Evolutionary conservation across 2,888 invertebrate genomes (phyloP).

Genomic region (Suillia variegata): DNA sequence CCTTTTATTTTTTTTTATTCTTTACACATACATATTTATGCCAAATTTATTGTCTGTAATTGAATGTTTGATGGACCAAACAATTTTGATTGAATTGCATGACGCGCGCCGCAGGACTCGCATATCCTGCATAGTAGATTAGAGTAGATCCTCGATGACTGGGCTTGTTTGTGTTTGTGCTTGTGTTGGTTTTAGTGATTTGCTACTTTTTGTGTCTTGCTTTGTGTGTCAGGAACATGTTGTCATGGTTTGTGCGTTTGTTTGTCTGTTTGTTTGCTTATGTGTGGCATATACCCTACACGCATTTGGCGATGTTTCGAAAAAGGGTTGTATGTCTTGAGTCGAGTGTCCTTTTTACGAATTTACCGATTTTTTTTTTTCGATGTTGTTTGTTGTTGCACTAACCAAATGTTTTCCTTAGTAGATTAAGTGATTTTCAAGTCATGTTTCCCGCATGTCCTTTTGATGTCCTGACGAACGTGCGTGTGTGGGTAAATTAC

Average conservation of each 20-base stretch:
- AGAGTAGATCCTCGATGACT: no score
- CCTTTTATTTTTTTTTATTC: not conserved
- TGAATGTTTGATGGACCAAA: slow-evolving; percentile 58
- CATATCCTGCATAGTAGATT: no score
- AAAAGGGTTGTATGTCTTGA: slow-evolving; percentile 12
- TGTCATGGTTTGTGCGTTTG: slow-evolving; percentile 45
- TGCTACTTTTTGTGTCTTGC: slow-evolving; percentile 35
- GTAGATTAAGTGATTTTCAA: slow-evolving; percentile 58
- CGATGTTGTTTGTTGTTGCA: no score
- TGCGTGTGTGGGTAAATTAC: slow-evolving; percentile 45
- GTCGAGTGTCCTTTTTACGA: slow-evolving; percentile 18
- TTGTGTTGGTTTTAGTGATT: slow-evolving; percentile 50
- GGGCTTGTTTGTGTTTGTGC: no score
- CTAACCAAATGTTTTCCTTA: slow-evolving; percentile 19
- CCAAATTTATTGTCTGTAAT: slow-evolving; percentile 50
- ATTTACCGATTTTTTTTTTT: no score
- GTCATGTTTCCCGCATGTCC: slow-evolving; percentile 45
- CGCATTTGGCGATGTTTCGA: not conserved
- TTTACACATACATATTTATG: slow-evolving; percentile 23
- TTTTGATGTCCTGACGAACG: slow-evolving; percentile 43
- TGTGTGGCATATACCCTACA: slow-evolving; percentile 18
- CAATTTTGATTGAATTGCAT: slow-evolving; percentile 58
- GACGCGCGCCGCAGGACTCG: slow-evolving; percentile 8
- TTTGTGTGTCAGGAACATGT: slow-evolving; percentile 38
- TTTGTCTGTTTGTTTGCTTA: slow-evolving; percentile 31